Percentiles rank a stretch among this genome's conserved stretches.
Conservation (phyloP, 2,113 vertebrate species). For the Isurus oxyrinchus region DNA sequence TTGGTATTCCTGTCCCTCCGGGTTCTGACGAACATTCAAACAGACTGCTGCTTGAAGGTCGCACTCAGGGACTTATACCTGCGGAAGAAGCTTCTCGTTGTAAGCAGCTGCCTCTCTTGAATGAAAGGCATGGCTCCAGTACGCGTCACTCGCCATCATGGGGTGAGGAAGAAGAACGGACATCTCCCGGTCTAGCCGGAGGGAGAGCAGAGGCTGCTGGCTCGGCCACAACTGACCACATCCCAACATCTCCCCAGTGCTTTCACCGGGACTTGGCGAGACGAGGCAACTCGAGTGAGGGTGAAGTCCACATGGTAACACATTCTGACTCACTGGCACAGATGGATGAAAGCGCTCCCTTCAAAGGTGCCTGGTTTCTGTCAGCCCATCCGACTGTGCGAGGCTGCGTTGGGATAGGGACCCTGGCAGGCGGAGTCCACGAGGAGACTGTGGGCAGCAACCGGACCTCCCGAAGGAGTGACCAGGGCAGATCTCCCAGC, state of each 20-base stretch:
- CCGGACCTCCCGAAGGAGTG: neutral
- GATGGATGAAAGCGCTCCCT: neutral
- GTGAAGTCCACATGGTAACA: too few species aligned
- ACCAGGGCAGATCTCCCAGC: neutral
- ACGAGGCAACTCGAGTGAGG: neutral
- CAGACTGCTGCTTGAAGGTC: neutral
- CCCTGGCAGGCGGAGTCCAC: too few species aligned
- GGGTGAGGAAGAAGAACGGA: too few species aligned
- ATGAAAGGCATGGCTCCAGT: neutral
- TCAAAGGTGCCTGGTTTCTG: neutral
- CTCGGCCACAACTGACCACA: neutral
- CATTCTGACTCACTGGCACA: neutral
- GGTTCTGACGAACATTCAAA: neutral
- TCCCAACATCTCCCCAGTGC: neutral
- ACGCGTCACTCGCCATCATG: too few species aligned
- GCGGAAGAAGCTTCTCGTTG: neutral
- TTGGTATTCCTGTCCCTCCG: neutral
- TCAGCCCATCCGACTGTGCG: neutral
- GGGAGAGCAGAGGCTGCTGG: neutral
- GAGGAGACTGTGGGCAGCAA: neutral
- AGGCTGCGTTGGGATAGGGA: neutral
- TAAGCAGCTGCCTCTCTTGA: too few species aligned
- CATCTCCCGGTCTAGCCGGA: neutral
- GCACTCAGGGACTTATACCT: neutral
- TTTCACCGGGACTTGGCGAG: neutral